These are phyloP conservation scores for Calycopis cecrops DNA, from an alignment of 1,140 invertebrate species.

Conservation along the genomic window DNA sequence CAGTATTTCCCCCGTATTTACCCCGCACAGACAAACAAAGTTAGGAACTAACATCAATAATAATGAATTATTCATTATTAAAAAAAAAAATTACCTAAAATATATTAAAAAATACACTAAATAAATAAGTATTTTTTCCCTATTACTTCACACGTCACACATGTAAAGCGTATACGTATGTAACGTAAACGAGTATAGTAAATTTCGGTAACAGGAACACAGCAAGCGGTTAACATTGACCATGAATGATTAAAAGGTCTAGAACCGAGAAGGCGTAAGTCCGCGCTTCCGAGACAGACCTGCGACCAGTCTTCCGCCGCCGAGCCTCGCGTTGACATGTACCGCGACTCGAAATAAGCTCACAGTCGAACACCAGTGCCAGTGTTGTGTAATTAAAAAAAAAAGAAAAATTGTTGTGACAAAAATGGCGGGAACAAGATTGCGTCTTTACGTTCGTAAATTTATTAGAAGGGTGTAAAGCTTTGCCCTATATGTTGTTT, in stretches of 20 bases:
- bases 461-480: conserved; percentile 52
- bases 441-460: conserved; percentile 57
- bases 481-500: conserved; percentile 20
- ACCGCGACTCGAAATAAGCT: conserved; percentile 34
- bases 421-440: conserved; percentile 52
- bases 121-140: too few species aligned
- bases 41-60: too few species aligned
- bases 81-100: too few species aligned
- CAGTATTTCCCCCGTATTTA: too few species aligned
- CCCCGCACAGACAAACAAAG: too few species aligned
- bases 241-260: conserved; percentile 44
- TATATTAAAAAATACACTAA: too few species aligned
- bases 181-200: not conserved
- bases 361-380: conserved; percentile 35
- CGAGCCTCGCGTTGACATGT: conserved; percentile 49
- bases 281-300: conserved; percentile 26
- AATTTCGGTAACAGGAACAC: conserved; percentile 29
- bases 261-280: conserved; percentile 49
- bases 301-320: conserved; percentile 47
- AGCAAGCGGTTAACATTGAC: conserved; percentile 52
- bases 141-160: not conserved
- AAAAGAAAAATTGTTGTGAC: conserved; percentile 18
- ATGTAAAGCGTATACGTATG: too few species aligned
- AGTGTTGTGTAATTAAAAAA: conserved; percentile 33
- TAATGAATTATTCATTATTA: too few species aligned